Conservation (phyloP, 2,113 vertebrate species). For the Calidris pygmaea region DNA sequence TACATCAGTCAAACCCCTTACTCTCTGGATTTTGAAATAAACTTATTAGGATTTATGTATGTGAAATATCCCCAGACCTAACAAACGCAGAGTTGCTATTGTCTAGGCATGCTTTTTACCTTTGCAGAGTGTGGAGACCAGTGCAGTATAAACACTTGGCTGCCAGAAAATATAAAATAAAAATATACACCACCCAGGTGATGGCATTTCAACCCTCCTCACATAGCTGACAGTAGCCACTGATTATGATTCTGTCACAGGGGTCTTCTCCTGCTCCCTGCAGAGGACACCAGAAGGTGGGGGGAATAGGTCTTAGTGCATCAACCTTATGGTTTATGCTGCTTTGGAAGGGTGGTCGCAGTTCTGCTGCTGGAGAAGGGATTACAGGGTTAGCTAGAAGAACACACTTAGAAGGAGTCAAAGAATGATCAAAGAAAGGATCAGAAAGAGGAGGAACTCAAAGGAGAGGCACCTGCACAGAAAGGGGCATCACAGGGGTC, state of each 20-base stretch:
- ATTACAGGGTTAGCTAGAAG: neutral
- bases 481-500: neutral
- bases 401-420: neutral
- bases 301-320: neutral
- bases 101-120: neutral
- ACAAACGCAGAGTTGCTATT: neutral
- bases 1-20: neutral
- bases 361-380: neutral
- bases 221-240: neutral
- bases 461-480: neutral
- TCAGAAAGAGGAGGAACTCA: neutral
- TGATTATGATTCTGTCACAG: neutral
- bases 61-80: neutral
- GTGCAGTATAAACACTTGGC: neutral
- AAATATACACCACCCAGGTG: neutral
- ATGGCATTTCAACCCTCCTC: neutral
- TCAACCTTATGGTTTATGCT: neutral
- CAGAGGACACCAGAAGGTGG: neutral
- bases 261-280: neutral
- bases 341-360: neutral
- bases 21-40: conserved; percentile 12
- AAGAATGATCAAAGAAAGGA: neutral
- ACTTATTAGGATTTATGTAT: neutral
- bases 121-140: neutral
- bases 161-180: neutral